These are phyloP conservation scores for Drosophila pseudoananassae DNA, from an alignment of 1,140 invertebrate genomes.

Conservation along the genomic window DNA sequence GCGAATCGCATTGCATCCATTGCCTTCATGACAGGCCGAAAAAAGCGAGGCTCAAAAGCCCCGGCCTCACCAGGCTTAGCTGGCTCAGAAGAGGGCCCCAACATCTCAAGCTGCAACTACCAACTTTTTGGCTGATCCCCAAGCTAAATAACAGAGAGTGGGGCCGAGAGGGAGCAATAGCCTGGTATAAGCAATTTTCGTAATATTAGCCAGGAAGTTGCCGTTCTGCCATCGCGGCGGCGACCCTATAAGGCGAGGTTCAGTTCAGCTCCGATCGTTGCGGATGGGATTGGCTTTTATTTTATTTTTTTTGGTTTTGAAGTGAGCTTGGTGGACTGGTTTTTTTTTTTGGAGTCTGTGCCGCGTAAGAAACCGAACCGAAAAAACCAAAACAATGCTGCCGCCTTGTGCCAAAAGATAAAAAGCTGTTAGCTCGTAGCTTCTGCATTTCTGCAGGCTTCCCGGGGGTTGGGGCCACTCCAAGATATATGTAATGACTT, in stretches of 20 bases:
- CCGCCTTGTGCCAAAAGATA: constrained; percentile 77
- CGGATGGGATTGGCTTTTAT: constrained; percentile 12
- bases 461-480: constrained; percentile 19
- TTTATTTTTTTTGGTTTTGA: constrained; percentile 10
- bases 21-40: constrained; percentile 43
- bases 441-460: constrained; percentile 75
- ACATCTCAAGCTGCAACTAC: constrained; percentile 32
- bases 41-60: constrained; percentile 11
- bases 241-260: constrained; percentile 68
- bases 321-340: constrained; percentile 38
- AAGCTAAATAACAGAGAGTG: background rate
- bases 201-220: constrained; percentile 82
- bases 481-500: constrained; percentile 81
- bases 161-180: constrained; percentile 34
- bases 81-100: constrained; percentile 11
- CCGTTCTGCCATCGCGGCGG: constrained; percentile 63
- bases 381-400: constrained; percentile 50
- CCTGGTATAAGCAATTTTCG: constrained; percentile 78
- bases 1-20: constrained; percentile 45
- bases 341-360: constrained; percentile 42
- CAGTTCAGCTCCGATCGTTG: constrained; percentile 20
- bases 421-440: constrained; percentile 83
- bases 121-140: constrained; percentile 66
- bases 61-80: constrained; percentile 2
- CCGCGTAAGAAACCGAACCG: constrained; percentile 35